Base-by-base conservation (phyloP, 2,113 vertebrate genomes). In the Carollia perspicillata region DNA sequence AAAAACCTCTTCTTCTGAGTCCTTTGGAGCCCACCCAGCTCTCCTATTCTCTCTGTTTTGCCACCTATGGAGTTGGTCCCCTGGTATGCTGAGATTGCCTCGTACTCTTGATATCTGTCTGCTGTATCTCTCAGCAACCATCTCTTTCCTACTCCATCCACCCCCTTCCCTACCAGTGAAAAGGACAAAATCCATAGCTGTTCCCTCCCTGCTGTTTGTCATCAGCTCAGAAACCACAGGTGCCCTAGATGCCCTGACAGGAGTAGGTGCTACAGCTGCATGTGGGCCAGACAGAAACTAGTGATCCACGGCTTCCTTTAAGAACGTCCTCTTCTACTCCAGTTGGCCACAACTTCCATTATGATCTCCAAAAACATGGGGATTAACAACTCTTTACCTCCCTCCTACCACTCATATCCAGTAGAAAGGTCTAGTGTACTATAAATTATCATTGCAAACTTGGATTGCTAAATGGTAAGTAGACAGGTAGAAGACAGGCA, bases 401-500 rank as follows among this genome's bases (percentile, higher is more conserved):
- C 22, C 53, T 74, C 42, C 37, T 58, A 71, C 49, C n/a, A 47
- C 2, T 97, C 33, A n/a, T 11, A 75, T 72, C 2, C 33, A 80
- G 26, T 2, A 11, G 12, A 17, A 68, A 66, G 22, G 47, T 35
- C 68, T 9, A 58, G 5, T 47, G 49, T 74, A 86, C 53, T 92
- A 97, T 94, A 78, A 84, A 33, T 68, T 81, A 40, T 77, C 84
- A 68, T 40, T 81, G 26, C 63, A 92, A 85, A 63, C 28, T 69
- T 86, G 44, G 89, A 90, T 86, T 71, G 47, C 55, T 94, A 79
- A 94, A n/a, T 89, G 65, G 30, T 93, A 71, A 77, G 35, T 18
- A 84, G 37, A 55, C 40, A 75, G 30, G 63, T 74, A 49, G 92
- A 95, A 63, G 44, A 42, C 51, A 63, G 69, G 37, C 33, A 58